Conservation (phyloP, 1,140 invertebrate species). For the Steinernema khuongi region DNA sequence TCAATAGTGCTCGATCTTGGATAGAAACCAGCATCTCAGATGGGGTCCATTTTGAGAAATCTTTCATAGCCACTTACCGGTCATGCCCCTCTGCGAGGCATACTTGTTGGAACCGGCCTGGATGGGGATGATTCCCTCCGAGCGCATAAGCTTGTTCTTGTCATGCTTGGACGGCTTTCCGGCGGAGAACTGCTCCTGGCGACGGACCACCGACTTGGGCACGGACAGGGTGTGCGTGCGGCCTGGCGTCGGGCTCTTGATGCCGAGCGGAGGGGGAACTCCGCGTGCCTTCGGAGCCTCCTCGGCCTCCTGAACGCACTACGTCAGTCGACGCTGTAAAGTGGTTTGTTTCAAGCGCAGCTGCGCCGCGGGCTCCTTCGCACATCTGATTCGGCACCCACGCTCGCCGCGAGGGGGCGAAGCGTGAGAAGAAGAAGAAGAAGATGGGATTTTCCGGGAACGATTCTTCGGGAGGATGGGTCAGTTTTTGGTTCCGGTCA, state of each 20-base stretch:
- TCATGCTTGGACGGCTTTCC: slow-evolving; percentile 51
- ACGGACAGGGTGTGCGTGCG: slow-evolving; percentile 22
- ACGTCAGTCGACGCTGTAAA: not conserved
- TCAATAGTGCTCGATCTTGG: too few relatives aligned
- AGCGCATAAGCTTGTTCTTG: slow-evolving; percentile 56
- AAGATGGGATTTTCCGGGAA: too few relatives aligned
- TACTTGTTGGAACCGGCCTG: slow-evolving; percentile 59
- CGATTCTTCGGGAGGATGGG: too few relatives aligned
- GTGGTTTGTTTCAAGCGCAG: not conserved
- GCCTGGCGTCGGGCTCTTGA: slow-evolving; percentile 38
- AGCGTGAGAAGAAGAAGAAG: not conserved
- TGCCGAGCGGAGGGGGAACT: slow-evolving; percentile 28
- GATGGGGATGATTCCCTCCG: slow-evolving; percentile 57
- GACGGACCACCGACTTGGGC: slow-evolving; percentile 32
- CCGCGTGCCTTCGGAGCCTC: slow-evolving; percentile 20
- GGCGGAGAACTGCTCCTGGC: slow-evolving; percentile 46
- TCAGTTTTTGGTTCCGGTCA: too few relatives aligned
- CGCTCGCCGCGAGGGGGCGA: slow-evolving; percentile 14
- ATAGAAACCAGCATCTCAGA: too few relatives aligned
- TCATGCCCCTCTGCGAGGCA: slow-evolving; percentile 58
- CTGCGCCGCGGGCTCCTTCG: not conserved
- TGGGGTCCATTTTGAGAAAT: not conserved
- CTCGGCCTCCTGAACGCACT: slow-evolving; percentile 24
- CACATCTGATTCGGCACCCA: not conserved
- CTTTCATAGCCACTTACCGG: slow-evolving; percentile 40